phyloP scores from a whole-genome alignment of 2,113 vertebrate species.

The Oncorhynchus kisutch region DNA sequence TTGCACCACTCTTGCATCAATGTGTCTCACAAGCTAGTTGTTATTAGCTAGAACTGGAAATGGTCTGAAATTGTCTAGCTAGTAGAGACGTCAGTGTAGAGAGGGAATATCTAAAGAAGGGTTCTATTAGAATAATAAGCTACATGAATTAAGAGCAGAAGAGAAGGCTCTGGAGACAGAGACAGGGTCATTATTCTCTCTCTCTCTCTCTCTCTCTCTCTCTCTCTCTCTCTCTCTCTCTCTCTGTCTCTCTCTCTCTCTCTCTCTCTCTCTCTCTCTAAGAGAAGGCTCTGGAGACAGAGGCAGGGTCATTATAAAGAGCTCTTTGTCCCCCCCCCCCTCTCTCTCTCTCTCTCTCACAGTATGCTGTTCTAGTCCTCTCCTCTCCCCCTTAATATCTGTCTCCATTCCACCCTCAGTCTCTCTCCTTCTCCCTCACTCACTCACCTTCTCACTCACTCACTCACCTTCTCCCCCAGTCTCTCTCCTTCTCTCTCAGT shows the following conservation, averaged over 20 bases:
- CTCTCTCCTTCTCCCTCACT: too few species aligned
- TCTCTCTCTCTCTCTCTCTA: too few species aligned
- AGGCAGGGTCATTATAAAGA: background rate
- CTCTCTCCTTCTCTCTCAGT: too few species aligned
- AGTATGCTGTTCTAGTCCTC: background rate
- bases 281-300: background rate
- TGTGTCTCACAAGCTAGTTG: too few species aligned
- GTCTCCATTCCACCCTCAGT: background rate
- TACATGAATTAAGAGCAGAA: background rate
- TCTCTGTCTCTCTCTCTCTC: too few species aligned
- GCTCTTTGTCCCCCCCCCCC: background rate
- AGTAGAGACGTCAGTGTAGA: too few species aligned
- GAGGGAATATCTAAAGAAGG: background rate
- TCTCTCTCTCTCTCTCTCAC: background rate
- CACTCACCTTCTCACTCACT: too few species aligned
- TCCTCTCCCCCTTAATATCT: background rate
- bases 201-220: background rate
- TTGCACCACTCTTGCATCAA: too few species aligned
- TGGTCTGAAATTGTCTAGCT: too few species aligned
- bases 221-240: too few species aligned
- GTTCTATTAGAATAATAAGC: background rate
- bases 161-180: background rate
- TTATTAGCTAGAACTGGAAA: too few species aligned
- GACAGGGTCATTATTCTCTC: background rate
- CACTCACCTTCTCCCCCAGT: too few species aligned